phyloP scores from a whole-genome alignment of 2,888 invertebrate species.

The Lymantria monacha region DNA sequence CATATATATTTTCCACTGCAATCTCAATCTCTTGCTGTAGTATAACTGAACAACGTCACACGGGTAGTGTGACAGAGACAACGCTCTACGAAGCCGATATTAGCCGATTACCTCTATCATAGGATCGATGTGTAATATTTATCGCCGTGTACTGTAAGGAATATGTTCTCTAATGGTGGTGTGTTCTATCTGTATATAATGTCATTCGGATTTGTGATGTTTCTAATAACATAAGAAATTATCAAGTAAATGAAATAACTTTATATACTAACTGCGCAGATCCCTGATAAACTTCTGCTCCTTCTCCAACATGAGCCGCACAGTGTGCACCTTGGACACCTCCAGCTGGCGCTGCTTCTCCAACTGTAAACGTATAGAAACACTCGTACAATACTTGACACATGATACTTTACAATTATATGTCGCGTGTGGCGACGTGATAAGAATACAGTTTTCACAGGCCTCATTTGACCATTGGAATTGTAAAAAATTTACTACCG shows the following conservation, averaged over 20 bases:
- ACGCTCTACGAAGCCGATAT: too few relatives aligned
- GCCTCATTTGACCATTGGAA: not conserved
- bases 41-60: too few relatives aligned
- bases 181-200: too few relatives aligned
- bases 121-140: too few relatives aligned
- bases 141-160: too few relatives aligned
- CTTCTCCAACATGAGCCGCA: conserved; percentile 94
- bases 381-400: not conserved
- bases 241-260: not conserved
- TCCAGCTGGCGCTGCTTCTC: conserved; percentile 93
- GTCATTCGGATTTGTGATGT: too few relatives aligned
- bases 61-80: too few relatives aligned
- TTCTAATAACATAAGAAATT: too few relatives aligned
- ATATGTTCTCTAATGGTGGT: too few relatives aligned
- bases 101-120: too few relatives aligned
- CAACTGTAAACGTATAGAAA: conserved; percentile 79
- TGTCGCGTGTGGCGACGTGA: not conserved
- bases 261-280: conserved; percentile 83
- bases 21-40: too few relatives aligned
- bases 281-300: conserved; percentile 92
- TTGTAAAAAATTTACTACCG: not conserved
- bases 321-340: conserved; percentile 90
- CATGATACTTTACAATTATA: not conserved
- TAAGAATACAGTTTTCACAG: not conserved
- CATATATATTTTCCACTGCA: too few relatives aligned